Percentiles rank a stretch among this genome's conserved stretches.
These are phyloP conservation scores for Chrysochloris asiatica DNA, from an alignment of 2,113 vertebrate genomes.

Conservation along the genomic window DNA sequence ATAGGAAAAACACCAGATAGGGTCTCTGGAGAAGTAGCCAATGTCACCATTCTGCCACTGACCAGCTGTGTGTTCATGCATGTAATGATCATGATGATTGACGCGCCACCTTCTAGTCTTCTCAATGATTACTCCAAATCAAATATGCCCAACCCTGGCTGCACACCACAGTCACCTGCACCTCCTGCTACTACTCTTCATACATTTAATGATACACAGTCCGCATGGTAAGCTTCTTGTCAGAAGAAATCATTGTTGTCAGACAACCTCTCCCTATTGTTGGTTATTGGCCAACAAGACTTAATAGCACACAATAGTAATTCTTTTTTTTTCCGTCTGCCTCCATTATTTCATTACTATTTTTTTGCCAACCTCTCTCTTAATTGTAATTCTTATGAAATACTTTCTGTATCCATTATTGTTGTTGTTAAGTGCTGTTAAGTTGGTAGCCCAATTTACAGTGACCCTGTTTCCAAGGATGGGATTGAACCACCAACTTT, in stretches of 20 bases:
- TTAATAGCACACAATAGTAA: not conserved
- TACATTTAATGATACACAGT: not conserved
- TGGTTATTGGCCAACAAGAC: not conserved
- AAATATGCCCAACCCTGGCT: not conserved
- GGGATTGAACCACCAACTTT: no score
- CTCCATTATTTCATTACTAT: no score
- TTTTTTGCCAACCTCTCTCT: no score
- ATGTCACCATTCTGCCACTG: not conserved
- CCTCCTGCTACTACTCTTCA: slow-evolving; percentile 35
- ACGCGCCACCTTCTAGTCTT: not conserved
- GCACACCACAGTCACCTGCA: not conserved
- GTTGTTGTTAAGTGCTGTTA: no score
- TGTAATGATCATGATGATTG: slow-evolving; percentile 33
- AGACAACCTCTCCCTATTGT: not conserved
- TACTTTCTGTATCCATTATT: not conserved
- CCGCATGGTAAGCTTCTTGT: not conserved
- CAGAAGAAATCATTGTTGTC: not conserved
- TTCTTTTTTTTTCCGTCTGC: no score
- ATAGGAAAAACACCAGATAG: not conserved
- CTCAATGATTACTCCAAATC: slow-evolving; percentile 6
- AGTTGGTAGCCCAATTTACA: no score
- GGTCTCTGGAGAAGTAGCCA: slow-evolving; percentile 23
- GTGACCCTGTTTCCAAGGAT: no score
- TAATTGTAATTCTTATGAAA: not conserved
- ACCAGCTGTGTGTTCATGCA: slow-evolving; percentile 26